Evolutionary conservation across 2,888 invertebrate species (phyloP).

Genomic region (Drosophila affinis): DNA sequence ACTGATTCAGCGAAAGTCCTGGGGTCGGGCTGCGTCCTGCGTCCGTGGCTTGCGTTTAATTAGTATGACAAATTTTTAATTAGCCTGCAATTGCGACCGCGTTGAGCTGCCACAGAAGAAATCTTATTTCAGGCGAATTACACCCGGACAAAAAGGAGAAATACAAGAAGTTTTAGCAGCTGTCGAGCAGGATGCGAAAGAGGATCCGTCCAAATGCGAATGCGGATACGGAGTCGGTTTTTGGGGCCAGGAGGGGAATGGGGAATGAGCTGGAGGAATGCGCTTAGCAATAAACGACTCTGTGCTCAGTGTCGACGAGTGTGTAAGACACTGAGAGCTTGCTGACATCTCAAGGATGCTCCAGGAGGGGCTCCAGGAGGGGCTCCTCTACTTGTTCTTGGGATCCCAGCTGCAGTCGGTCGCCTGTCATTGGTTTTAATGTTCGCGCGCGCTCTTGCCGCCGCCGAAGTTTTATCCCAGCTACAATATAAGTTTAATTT

Average conservation of each 20-base stretch:
- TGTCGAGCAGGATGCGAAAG: conserved; percentile 54
- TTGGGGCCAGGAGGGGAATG: too few species aligned
- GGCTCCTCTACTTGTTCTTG: neutral
- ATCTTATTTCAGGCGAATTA: conserved; percentile 71
- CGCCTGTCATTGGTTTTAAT: conserved; percentile 71
- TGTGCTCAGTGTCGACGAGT: conserved; percentile 73
- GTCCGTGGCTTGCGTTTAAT: conserved; percentile 65
- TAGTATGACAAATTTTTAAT: conserved; percentile 79
- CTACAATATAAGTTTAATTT: conserved; percentile 79
- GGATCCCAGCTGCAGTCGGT: conserved; percentile 52
- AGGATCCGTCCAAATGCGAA: conserved; percentile 6
- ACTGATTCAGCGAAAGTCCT: conserved; percentile 60
- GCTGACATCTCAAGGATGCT: conserved; percentile 68
- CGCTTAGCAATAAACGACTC: conserved; percentile 71
- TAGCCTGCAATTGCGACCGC: conserved; percentile 69
- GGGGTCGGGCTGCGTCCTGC: conserved; percentile 21
- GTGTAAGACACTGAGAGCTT: conserved; percentile 66
- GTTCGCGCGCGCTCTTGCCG: conserved; percentile 51
- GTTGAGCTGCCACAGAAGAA: conserved; percentile 57
- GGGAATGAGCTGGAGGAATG: conserved; percentile 31
- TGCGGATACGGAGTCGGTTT: neutral
- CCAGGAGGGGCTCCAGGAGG: conserved; percentile 28
- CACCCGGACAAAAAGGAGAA: conserved; percentile 45
- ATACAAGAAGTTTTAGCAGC: conserved; percentile 67
- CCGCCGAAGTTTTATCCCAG: conserved; percentile 66